These are phyloP conservation scores for Larimichthys polyactis DNA, from an alignment of 2,113 vertebrate species.

Conservation along the genomic window DNA sequence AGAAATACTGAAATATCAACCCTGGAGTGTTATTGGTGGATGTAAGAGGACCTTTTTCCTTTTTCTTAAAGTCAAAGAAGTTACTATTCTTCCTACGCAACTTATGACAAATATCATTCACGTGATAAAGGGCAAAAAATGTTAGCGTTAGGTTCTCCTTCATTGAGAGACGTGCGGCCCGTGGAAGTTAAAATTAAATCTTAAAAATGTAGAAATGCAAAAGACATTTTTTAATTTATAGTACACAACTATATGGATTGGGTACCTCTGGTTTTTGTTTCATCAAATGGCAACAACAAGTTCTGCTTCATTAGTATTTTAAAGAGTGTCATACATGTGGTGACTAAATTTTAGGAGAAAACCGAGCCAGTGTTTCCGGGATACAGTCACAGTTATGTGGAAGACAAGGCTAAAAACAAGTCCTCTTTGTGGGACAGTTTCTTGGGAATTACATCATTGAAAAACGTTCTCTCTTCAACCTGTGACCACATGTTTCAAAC, in stretches of 20 bases:
- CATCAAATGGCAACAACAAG: not conserved
- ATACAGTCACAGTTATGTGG: not conserved
- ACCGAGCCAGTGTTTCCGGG: not conserved
- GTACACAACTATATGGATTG: not conserved
- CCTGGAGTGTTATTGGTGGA: too few species aligned
- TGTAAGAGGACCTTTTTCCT: too few species aligned
- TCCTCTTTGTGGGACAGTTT: not conserved
- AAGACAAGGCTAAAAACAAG: not conserved
- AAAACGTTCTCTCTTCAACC: slow-evolving; percentile 13
- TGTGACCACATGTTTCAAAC: slow-evolving; percentile 30
- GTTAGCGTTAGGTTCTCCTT: too few species aligned
- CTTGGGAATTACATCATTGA: not conserved
- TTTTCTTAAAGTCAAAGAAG: too few species aligned
- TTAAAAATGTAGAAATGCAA: not conserved
- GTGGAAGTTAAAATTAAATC: too few species aligned
- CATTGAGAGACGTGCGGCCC: too few species aligned
- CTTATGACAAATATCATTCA: too few species aligned
- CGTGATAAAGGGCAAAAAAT: too few species aligned
- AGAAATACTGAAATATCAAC: too few species aligned
- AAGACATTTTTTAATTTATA: not conserved
- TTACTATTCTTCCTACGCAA: too few species aligned
- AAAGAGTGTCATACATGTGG: not conserved
- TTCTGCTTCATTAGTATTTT: not conserved
- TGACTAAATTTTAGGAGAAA: not conserved
- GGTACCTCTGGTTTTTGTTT: not conserved